A percentile compares a stretch with the other conserved stretches of the same genome.
Conservation (phyloP, 2,797 vertebrate genomes). For the Siniperca obscura region DNA sequence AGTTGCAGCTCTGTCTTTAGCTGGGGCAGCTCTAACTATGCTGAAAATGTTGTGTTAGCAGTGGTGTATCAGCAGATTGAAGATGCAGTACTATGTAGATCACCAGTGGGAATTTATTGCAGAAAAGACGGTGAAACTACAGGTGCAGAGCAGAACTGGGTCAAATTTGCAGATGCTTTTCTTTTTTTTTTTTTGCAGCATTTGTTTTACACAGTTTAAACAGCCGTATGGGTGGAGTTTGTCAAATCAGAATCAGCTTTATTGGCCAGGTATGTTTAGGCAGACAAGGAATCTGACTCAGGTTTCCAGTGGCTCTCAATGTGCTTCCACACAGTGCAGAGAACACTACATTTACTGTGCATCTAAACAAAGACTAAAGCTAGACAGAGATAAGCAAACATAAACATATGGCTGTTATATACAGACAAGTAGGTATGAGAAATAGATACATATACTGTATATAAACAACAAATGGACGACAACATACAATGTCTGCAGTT, state of each 20-base stretch:
- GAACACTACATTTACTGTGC: not conserved
- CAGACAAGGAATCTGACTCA: constrained; percentile 16
- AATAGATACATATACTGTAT: not conserved
- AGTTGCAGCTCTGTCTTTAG: constrained; percentile 35
- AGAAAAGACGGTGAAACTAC: constrained; percentile 45
- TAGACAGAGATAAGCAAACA: constrained; percentile 1
- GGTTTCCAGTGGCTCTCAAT: not conserved
- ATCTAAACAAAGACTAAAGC: constrained; percentile 1
- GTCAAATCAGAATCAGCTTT: constrained; percentile 19
- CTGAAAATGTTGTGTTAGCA: constrained; percentile 52
- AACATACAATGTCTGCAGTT: constrained; percentile 17
- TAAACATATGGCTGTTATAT: constrained; percentile 2
- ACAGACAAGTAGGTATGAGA: not conserved
- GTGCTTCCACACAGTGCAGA: not conserved
- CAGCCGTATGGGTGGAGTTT: constrained; percentile 12
- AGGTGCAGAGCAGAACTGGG: constrained; percentile 63
- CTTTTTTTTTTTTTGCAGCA: constrained; percentile 1
- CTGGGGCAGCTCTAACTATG: constrained; percentile 33
- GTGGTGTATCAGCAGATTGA: constrained; percentile 62
- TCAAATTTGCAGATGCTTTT: constrained; percentile 45
- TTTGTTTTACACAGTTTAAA: constrained; percentile 40
- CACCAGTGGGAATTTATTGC: constrained; percentile 50
- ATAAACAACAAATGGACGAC: constrained; percentile 15
- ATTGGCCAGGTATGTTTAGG: constrained; percentile 8
- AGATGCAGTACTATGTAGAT: constrained; percentile 52